Percentiles rank a stretch among this genome's conserved stretches.
These are phyloP conservation scores for Cheilosia vulpina DNA, from an alignment of 2,888 invertebrate species.

Conservation along the genomic window DNA sequence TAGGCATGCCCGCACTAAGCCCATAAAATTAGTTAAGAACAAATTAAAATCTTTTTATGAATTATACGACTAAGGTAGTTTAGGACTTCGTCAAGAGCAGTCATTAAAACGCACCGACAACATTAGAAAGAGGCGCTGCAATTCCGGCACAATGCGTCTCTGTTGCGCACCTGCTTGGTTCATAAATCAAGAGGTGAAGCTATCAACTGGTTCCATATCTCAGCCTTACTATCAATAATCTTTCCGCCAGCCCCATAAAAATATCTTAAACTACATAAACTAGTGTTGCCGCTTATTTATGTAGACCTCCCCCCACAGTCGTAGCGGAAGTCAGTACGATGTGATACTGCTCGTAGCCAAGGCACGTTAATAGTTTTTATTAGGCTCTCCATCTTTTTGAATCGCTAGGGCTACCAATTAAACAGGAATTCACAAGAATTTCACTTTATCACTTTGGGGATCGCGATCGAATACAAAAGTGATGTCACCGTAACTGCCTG, in stretches of 20 bases:
- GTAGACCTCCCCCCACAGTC: slow-evolving; percentile 4
- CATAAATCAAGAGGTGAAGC: slow-evolving; percentile 65
- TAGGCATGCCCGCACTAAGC: not conserved
- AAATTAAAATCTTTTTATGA: slow-evolving; percentile 62
- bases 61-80: slow-evolving; percentile 58
- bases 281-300: slow-evolving; percentile 47
- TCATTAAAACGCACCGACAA: slow-evolving; percentile 49
- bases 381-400: slow-evolving; percentile 68
- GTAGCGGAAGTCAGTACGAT: not conserved
- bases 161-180: slow-evolving; percentile 62
- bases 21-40: slow-evolving; percentile 50
- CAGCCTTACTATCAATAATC: slow-evolving; percentile 71
- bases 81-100: slow-evolving; percentile 33
- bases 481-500: slow-evolving; percentile 58
- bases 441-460: slow-evolving; percentile 67
- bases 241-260: slow-evolving; percentile 57
- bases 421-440: slow-evolving; percentile 64
- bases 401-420: slow-evolving; percentile 64
- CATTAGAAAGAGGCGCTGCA: slow-evolving; percentile 32
- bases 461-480: slow-evolving; percentile 51
- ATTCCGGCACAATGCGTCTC: slow-evolving; percentile 15
- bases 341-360: slow-evolving; percentile 12
- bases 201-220: slow-evolving; percentile 67
- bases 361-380: slow-evolving; percentile 73
- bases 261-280: slow-evolving; percentile 66